A percentile compares a stretch with the other conserved stretches of the same genome.
phyloP scores from a whole-genome alignment of 2,113 vertebrate genomes.

The Microcebus jonahi region DNA sequence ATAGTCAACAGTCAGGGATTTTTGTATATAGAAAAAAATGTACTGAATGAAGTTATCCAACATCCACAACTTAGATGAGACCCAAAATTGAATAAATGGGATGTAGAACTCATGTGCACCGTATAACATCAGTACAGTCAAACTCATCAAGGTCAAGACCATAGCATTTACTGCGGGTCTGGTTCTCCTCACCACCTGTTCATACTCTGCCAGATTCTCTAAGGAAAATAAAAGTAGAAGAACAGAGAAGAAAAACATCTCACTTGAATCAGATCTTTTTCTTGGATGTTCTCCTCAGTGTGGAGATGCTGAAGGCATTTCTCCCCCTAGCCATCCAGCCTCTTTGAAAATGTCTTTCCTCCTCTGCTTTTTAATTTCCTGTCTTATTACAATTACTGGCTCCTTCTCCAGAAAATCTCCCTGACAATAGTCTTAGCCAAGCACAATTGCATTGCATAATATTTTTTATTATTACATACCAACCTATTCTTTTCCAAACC shows the following conservation, averaged over 20 bases:
- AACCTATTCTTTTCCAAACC: not conserved
- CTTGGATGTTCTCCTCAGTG: not conserved
- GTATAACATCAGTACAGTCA: not conserved
- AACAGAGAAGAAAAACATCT: constrained; percentile 26
- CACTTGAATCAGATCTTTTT: constrained; percentile 35
- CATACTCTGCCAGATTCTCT: not conserved
- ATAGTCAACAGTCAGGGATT: not conserved
- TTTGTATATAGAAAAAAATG: not conserved
- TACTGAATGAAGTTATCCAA: not conserved
- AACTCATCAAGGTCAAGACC: not conserved
- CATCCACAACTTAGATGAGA: not conserved
- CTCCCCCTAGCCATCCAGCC: not conserved
- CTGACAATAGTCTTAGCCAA: not conserved
- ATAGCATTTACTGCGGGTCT: not conserved
- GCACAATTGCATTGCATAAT: not conserved
- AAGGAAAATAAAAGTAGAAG: not conserved
- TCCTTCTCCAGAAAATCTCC: constrained; percentile 11
- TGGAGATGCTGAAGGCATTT: not conserved
- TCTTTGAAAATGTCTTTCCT: constrained; percentile 10
- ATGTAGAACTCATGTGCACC: not conserved
- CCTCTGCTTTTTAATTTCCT: constrained; percentile 49
- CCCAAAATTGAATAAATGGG: not conserved
- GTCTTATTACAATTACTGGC: constrained; percentile 31
- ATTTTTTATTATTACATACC: not conserved
- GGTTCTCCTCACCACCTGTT: not conserved